Evolutionary conservation across 2,113 vertebrate genomes (phyloP).

Genomic region (Paracanthobrama guichenoti): DNA sequence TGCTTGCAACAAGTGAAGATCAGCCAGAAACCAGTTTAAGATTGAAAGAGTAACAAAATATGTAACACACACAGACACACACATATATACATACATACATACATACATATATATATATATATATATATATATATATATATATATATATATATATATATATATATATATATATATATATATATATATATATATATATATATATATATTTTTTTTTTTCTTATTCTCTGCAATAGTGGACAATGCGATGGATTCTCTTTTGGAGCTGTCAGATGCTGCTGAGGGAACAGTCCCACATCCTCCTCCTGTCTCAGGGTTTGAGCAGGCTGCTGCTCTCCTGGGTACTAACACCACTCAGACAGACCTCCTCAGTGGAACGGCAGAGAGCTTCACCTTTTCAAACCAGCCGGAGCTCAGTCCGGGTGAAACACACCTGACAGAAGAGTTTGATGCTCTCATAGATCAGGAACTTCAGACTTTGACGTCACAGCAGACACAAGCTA

Average conservation of each 20-base stretch:
- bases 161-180: too few relatives aligned
- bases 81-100: too few relatives aligned
- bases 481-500: not conserved
- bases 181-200: too few relatives aligned
- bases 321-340: constrained; percentile 71
- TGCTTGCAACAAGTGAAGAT: not conserved
- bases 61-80: too few relatives aligned
- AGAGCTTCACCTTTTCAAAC: not conserved
- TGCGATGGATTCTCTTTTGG: constrained; percentile 92
- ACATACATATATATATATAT: too few relatives aligned
- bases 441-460: constrained; percentile 82
- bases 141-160: too few relatives aligned
- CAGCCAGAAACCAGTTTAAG: not conserved
- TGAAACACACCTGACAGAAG: constrained; percentile 70
- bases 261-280: constrained; percentile 86
- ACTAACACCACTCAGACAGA: constrained; percentile 47
- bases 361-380: not conserved
- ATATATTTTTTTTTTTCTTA: too few relatives aligned
- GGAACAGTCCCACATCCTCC: constrained; percentile 60
- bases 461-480: constrained; percentile 74
- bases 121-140: too few relatives aligned
- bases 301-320: constrained; percentile 75
- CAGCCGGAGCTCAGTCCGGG: constrained; percentile 4
- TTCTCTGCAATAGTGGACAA: constrained; percentile 81
- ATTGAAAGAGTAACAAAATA: not conserved